Percentiles rank a stretch among this genome's conserved stretches.
Evolutionary conservation across 2,797 vertebrate species (phyloP).

Genomic region (Lagodon rhomboides): DNA sequence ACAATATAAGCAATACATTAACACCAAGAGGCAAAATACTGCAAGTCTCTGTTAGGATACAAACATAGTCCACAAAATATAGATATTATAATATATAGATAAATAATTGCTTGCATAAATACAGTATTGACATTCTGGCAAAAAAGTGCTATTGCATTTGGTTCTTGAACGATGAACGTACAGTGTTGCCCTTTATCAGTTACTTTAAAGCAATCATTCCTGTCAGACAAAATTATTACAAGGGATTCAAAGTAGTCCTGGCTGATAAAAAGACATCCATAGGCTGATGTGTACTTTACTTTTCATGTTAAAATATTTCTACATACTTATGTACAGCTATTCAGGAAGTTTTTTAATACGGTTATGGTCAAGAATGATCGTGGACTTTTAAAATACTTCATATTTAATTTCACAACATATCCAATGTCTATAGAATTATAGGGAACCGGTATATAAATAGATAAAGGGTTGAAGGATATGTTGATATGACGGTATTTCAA

Average conservation of each 20-base stretch:
- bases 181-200: slow-evolving; percentile 26
- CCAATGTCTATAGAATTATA: not conserved
- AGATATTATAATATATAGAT: slow-evolving; percentile 27
- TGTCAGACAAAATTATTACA: not conserved
- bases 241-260: not conserved
- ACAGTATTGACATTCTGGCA: slow-evolving; percentile 40
- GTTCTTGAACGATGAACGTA: slow-evolving; percentile 39
- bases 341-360: not conserved
- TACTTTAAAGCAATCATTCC: slow-evolving; percentile 29
- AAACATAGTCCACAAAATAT: slow-evolving; percentile 58
- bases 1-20: slow-evolving; percentile 39
- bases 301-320: not conserved
- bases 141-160: slow-evolving; percentile 72
- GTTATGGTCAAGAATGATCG: not conserved
- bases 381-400: not conserved
- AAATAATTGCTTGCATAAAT: slow-evolving; percentile 36
- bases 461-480: slow-evolving; percentile 11
- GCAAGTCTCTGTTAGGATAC: slow-evolving; percentile 4
- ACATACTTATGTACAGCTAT: slow-evolving; percentile 23
- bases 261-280: slow-evolving; percentile 17
- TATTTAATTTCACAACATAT: slow-evolving; percentile 11
- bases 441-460: not conserved
- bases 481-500: slow-evolving; percentile 43
- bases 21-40: slow-evolving; percentile 50
- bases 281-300: slow-evolving; percentile 10